A percentile compares a stretch with the other conserved stretches of the same genome.
These are phyloP conservation scores for Tupaia tana DNA, from an alignment of 2,113 vertebrate genomes.

Conservation along the genomic window DNA sequence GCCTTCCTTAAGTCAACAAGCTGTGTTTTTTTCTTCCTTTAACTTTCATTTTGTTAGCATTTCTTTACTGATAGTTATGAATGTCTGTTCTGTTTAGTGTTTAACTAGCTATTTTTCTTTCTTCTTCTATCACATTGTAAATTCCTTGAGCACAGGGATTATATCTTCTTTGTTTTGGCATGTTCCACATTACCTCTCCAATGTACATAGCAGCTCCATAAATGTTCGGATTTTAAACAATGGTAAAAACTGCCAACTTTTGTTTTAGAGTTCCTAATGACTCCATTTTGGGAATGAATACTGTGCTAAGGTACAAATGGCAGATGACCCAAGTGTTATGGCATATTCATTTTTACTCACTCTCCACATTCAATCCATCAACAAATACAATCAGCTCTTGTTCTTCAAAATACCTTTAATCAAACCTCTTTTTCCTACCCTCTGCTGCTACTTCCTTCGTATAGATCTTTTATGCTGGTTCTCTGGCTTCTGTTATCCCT, in stretches of 20 bases:
- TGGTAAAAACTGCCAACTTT: background rate
- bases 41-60: slow-evolving; percentile 36
- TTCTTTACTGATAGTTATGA: slow-evolving; percentile 13
- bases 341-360: background rate
- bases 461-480: slow-evolving; percentile 11
- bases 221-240: slow-evolving; percentile 51
- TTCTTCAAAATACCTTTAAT: slow-evolving; percentile 16
- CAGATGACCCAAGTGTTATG: slow-evolving; percentile 8
- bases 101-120: slow-evolving; percentile 31
- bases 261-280: slow-evolving; percentile 33
- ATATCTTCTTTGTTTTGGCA: slow-evolving; percentile 26
- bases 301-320: slow-evolving; percentile 36
- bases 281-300: background rate
- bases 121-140: background rate
- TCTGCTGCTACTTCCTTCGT: background rate
- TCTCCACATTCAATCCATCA: background rate
- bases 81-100: background rate
- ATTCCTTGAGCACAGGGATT: slow-evolving; percentile 14
- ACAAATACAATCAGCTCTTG: background rate
- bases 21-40: background rate
- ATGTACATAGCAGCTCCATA: slow-evolving; percentile 25
- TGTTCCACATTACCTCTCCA: slow-evolving; percentile 22
- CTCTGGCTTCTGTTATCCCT: background rate
- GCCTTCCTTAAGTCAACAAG: background rate
- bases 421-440: background rate